Evolutionary conservation across 2,797 vertebrate species (phyloP).

Genomic region (Okamejei kenojei): DNA sequence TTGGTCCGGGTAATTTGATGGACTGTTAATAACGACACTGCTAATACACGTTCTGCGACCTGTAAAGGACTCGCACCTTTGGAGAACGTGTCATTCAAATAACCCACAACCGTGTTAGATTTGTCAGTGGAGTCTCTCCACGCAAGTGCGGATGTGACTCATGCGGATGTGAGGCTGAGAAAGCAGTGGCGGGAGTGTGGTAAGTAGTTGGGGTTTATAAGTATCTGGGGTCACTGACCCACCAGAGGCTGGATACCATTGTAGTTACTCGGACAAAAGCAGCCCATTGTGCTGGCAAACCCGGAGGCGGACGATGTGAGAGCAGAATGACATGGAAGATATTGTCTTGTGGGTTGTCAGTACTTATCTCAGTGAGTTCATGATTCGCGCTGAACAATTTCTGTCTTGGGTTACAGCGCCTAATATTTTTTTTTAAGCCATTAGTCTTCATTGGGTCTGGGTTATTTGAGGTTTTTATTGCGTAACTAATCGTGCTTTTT

Average conservation of each 20-base stretch:
- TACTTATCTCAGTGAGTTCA: too few species aligned
- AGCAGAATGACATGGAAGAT: background rate
- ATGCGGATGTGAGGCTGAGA: background rate
- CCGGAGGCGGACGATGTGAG: background rate
- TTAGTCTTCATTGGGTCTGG: background rate
- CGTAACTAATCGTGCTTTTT: background rate
- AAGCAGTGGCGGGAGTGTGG: background rate
- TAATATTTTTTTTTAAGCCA: too few species aligned
- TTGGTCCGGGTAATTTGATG: background rate
- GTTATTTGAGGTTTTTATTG: background rate
- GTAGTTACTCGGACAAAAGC: background rate
- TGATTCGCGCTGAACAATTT: too few species aligned
- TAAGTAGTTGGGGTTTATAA: background rate
- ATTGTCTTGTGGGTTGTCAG: too few species aligned
- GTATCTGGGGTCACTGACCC: background rate
- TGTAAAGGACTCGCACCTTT: background rate
- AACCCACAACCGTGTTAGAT: too few species aligned
- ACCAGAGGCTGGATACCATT: background rate
- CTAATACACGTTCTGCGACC: too few species aligned
- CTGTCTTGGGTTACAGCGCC: too few species aligned
- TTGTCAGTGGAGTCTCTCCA: background rate
- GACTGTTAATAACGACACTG: too few species aligned
- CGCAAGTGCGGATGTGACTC: background rate
- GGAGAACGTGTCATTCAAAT: too few species aligned
- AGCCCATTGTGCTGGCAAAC: too few species aligned